These are phyloP conservation scores for Channa striata DNA, from an alignment of 2,797 vertebrate species.

Conservation along the genomic window DNA sequence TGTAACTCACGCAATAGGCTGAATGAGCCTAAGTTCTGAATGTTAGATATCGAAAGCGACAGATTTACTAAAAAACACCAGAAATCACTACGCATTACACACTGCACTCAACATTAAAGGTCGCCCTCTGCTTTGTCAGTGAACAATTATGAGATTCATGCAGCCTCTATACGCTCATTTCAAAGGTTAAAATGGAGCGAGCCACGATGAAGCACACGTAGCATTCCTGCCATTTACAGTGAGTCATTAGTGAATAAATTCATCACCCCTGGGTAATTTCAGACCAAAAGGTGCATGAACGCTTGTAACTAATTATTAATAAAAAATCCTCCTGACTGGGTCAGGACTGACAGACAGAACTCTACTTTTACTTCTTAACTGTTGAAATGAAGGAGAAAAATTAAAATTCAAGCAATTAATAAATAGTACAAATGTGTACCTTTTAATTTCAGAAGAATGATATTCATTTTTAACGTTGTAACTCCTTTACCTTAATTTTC, in stretches of 20 bases:
- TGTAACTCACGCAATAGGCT: neutral
- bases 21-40: neutral
- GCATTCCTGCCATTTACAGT: constrained; percentile 68
- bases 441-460: neutral
- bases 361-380: constrained; percentile 41
- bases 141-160: constrained; percentile 40
- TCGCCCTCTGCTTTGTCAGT: neutral
- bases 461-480: neutral
- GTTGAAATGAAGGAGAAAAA: constrained; percentile 8
- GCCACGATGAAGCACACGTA: constrained; percentile 50
- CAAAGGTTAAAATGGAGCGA: constrained; percentile 40
- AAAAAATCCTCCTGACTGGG: constrained; percentile 48
- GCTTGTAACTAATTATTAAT: constrained; percentile 72
- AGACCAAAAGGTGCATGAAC: constrained; percentile 52
- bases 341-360: constrained; percentile 29
- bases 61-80: neutral
- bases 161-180: constrained; percentile 40
- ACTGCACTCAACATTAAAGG: constrained; percentile 13
- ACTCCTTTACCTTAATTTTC: neutral
- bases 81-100: constrained; percentile 8
- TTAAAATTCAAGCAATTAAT: neutral
- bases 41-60: neutral
- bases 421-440: neutral
- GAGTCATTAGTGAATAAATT: constrained; percentile 77
- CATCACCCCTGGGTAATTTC: constrained; percentile 73